Percentiles rank a stretch among this genome's conserved stretches.
phyloP scores from a whole-genome alignment of 1,140 invertebrate species.

The Capitella teleta region DNA sequence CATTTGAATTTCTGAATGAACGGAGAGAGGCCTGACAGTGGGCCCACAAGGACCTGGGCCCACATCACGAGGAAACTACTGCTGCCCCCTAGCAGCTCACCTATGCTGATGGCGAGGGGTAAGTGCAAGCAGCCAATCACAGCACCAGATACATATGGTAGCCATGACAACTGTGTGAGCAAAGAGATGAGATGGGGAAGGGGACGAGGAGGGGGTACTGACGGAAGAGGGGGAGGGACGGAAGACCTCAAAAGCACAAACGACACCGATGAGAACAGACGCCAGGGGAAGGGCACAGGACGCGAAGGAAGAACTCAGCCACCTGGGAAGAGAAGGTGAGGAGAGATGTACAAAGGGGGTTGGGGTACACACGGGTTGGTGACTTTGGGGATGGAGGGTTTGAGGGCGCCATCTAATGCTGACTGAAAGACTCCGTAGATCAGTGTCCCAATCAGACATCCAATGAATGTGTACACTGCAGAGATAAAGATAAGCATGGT shows the following conservation, averaged over 20 bases:
- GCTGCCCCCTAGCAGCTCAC: slow-evolving; percentile 9
- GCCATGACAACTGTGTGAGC: slow-evolving; percentile 6
- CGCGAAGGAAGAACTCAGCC: slow-evolving; percentile 9
- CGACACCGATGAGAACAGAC: slow-evolving; percentile 7
- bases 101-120: slow-evolving; percentile 8
- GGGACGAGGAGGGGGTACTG: neutral
- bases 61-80: slow-evolving; percentile 5
- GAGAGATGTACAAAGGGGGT: neutral
- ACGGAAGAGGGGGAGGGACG: neutral
- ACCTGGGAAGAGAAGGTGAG: slow-evolving; percentile 3
- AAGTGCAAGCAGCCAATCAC: slow-evolving; percentile 10
- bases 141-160: slow-evolving; percentile 8
- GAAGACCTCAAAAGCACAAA: slow-evolving; percentile 10
- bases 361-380: slow-evolving; percentile 6
- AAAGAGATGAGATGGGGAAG: neutral
- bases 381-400: neutral
- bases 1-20: slow-evolving; percentile 2
- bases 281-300: slow-evolving; percentile 9
- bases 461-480: slow-evolving; percentile 9
- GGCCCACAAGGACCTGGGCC: slow-evolving; percentile 3
- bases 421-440: slow-evolving; percentile 10
- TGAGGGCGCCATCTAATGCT: slow-evolving; percentile 4
- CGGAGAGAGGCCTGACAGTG: slow-evolving; percentile 6
- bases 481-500: neutral
- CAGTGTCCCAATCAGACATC: neutral